Conservation (phyloP, 2,888 invertebrate species). For the Pemphredon lugubris region DNA sequence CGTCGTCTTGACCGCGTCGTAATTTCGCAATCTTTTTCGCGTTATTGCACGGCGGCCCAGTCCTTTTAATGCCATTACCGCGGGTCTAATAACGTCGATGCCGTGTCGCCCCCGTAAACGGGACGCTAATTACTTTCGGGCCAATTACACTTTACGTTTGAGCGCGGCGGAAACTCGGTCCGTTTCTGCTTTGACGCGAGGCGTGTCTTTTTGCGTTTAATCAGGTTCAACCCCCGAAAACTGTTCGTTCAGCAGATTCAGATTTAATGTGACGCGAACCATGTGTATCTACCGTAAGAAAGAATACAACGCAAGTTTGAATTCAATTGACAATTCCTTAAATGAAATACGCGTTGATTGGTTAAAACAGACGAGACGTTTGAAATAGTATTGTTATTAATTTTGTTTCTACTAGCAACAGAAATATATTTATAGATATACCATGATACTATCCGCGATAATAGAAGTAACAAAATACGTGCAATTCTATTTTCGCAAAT, state of each 20-base stretch:
- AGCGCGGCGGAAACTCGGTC: constrained; percentile 7
- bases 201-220: constrained; percentile 3
- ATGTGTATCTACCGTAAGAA: background rate
- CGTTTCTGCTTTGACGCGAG: constrained; percentile 27
- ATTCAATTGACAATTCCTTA: too few relatives aligned
- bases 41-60: constrained; percentile 8
- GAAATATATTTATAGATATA: too few relatives aligned
- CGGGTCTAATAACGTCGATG: constrained; percentile 44
- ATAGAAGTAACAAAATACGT: too few relatives aligned
- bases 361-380: too few relatives aligned
- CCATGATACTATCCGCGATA: too few relatives aligned
- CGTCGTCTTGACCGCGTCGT: background rate
- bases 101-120: constrained; percentile 16
- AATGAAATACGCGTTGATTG: too few relatives aligned
- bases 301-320: too few relatives aligned
- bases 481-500: too few relatives aligned
- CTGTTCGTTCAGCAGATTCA: background rate
- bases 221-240: background rate
- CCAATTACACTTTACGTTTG: constrained; percentile 41
- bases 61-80: constrained; percentile 38
- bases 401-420: too few relatives aligned
- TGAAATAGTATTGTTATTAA: too few relatives aligned
- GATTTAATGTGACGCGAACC: background rate
- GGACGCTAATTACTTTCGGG: constrained; percentile 42
- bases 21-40: constrained; percentile 31